Evolutionary conservation across 1,140 invertebrate genomes (phyloP).

Genomic region (Stegodyphus mimosarum): DNA sequence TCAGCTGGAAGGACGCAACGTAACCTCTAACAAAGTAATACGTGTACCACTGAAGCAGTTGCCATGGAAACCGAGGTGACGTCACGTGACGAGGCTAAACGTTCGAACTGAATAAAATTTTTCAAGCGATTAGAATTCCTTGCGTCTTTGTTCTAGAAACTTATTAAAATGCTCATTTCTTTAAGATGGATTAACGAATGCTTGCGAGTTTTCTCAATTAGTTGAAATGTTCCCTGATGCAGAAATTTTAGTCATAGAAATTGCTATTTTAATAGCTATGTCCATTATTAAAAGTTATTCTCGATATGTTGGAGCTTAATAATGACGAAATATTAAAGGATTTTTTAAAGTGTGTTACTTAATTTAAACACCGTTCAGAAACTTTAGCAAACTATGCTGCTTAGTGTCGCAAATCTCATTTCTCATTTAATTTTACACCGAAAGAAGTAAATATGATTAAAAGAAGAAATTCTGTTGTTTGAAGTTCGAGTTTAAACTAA

Average conservation of each 20-base stretch:
- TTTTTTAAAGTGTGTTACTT: too few relatives aligned
- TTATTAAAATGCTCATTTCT: constrained; percentile 18
- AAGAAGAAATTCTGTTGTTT: too few relatives aligned
- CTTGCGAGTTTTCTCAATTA: not conserved
- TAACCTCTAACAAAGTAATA: constrained; percentile 3
- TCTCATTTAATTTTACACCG: too few relatives aligned
- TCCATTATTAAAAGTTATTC: too few relatives aligned
- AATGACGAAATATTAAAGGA: too few relatives aligned
- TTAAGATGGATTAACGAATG: constrained; percentile 23
- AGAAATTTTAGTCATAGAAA: constrained; percentile 12
- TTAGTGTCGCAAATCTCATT: too few relatives aligned
- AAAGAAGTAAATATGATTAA: too few relatives aligned
- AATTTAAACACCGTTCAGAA: too few relatives aligned
- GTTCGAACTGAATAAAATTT: constrained; percentile 7
- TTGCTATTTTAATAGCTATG: not conserved
- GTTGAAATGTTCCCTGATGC: too few relatives aligned
- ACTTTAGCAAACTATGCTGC: too few relatives aligned
- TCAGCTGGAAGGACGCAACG: not conserved
- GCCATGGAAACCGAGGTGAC: constrained; percentile 15
- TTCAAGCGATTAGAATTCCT: constrained; percentile 7
- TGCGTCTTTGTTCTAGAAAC: not conserved
- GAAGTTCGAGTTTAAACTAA: too few relatives aligned
- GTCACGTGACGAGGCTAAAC: constrained; percentile 9
- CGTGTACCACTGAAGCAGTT: constrained; percentile 14
- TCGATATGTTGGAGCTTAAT: too few relatives aligned